Evolutionary conservation across 2,888 invertebrate genomes (phyloP), one percentile per base, ranked within the genome.

Genomic region (Thereva unica): DNA sequence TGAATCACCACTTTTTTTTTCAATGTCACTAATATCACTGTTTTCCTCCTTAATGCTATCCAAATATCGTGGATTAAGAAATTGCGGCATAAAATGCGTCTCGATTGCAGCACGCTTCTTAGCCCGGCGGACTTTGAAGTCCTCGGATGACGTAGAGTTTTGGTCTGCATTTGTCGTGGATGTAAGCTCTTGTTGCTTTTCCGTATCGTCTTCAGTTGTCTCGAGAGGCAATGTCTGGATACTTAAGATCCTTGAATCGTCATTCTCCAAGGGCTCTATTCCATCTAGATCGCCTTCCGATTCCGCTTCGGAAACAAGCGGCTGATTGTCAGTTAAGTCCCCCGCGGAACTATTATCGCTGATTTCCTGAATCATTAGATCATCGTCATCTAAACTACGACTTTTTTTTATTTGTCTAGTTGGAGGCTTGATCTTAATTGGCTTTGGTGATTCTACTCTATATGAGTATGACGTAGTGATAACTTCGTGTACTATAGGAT

Each of bases 1-100:
- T 66, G 71, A 72, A 68, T 74, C 74, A 23, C 23, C 23, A 75
- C 72, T 84, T 80, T 76, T 82, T 80, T 77, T 80, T 72, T 87
- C 84, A 71, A 85, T 82, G 71, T 86, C 83, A 71, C 87, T 87
- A 4, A 86, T 83, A 74, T 89, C 87, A 75, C 89, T 89, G 4
- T 85, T 86, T 82, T 92, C 92, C 79, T 92, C 92, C 74, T 88
- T 87, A 71, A 92, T 92, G 5, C 89, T 90, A 75, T 90, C 91
- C 74, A 92, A 82, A 71, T 85, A 88, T 75, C 89, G 84, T 8
- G 88, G 87, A 74, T 87, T 86, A 5, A 86, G 79, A 68, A 82
- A 80, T 54, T 84, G 84, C 0, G 87, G 84, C 65, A 85, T 78
- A 71, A 85, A 85, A 74, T 86, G 85, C 64, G 83, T 79, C 71